These are phyloP conservation scores for Ephydatia muelleri DNA, from an alignment of 37 sponge, comb jelly and placozoan genomes.

Conservation along the genomic window DNA sequence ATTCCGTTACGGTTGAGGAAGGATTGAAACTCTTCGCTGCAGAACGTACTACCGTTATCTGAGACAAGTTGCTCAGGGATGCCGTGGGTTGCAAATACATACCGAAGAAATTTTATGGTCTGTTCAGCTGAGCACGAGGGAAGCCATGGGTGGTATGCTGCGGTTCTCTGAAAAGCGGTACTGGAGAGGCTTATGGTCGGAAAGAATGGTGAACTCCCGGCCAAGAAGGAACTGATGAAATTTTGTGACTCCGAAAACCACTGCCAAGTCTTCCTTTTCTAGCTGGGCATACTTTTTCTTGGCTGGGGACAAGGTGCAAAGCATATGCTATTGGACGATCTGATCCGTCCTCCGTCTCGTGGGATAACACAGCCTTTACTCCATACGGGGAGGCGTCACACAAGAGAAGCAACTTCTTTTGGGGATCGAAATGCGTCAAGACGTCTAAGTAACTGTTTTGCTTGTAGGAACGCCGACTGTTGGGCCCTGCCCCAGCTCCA, in stretches of 20 bases:
- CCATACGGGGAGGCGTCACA: constrained; percentile 47
- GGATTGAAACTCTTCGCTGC: background rate
- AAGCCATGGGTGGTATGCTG: constrained; percentile 24
- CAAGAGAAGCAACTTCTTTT: background rate
- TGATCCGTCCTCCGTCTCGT: background rate
- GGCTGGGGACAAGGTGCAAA: constrained; percentile 20
- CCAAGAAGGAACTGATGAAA: constrained; percentile 32
- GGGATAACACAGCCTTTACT: constrained; percentile 39
- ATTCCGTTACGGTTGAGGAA: constrained; percentile 5
- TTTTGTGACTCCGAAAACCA: constrained; percentile 26
- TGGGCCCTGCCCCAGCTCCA: constrained; percentile 25
- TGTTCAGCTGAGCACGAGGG: too few relatives aligned
- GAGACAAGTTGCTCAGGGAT: constrained; percentile 27
- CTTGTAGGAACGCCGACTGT: constrained; percentile 26
- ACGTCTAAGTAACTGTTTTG: constrained; percentile 22
- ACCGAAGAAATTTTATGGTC: background rate
- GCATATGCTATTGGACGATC: constrained; percentile 28
- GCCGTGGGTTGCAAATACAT: constrained; percentile 30
- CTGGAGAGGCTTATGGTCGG: constrained; percentile 47
- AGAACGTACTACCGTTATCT: constrained; percentile 24
- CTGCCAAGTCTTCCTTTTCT: constrained; percentile 27
- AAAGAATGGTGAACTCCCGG: constrained; percentile 11
- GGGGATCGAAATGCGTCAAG: constrained; percentile 16
- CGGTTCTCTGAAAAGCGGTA: constrained; percentile 7
- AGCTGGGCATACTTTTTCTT: constrained; percentile 28